phyloP scores from a whole-genome alignment of 1,140 invertebrate genomes.

The Rhopalosiphum maidis region DNA sequence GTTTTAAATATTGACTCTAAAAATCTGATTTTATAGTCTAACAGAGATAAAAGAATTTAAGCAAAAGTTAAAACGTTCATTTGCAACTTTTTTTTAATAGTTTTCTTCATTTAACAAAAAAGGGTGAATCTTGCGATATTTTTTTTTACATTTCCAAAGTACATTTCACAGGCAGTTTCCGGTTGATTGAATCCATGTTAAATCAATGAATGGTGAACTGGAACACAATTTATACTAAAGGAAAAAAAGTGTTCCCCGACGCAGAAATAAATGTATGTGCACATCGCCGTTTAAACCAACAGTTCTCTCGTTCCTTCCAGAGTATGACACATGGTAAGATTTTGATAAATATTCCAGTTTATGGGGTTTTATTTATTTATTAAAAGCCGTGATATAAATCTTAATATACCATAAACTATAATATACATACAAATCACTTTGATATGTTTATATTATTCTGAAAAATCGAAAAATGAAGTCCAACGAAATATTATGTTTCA shows the following conservation, averaged over 20 bases:
- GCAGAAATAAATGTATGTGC: constrained; percentile 16
- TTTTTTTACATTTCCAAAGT: neutral
- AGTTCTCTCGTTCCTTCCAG: neutral
- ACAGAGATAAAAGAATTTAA: neutral
- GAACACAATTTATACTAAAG: neutral
- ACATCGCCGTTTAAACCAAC: neutral
- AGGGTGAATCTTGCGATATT: neutral
- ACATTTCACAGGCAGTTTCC: neutral
- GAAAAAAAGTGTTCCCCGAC: neutral
- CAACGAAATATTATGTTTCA: neutral
- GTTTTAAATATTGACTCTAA: neutral
- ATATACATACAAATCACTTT: neutral
- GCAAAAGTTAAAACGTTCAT: neutral
- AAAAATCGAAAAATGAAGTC: neutral
- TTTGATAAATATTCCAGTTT: neutral
- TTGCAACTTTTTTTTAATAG: neutral
- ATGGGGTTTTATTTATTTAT: neutral
- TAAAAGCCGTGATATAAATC: neutral
- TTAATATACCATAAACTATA: neutral
- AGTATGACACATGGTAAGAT: neutral
- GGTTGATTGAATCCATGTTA: neutral
- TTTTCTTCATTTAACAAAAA: neutral
- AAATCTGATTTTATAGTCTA: neutral
- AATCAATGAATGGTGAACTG: constrained; percentile 1
- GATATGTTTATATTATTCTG: neutral